Conservation (phyloP, 2,113 vertebrate species). For the Casuarius casuarius region DNA sequence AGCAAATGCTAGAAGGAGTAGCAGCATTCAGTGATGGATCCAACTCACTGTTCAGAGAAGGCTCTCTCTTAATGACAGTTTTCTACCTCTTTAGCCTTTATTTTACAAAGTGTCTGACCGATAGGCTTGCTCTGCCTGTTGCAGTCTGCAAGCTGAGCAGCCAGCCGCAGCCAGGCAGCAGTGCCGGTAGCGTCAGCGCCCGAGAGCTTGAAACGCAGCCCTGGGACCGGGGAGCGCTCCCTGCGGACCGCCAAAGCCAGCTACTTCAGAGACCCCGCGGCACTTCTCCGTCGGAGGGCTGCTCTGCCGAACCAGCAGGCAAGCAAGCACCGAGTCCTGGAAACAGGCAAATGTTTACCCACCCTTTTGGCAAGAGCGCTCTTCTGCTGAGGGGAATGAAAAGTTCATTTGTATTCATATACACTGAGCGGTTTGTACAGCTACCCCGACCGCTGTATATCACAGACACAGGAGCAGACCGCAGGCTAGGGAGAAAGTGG, state of each 20-base stretch:
- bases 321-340: background rate
- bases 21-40: background rate
- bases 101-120: background rate
- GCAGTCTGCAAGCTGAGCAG: background rate
- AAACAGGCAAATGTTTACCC: background rate
- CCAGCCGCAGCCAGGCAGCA: background rate
- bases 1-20: conserved; percentile 1
- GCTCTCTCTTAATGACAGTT: background rate
- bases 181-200: background rate
- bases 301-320: background rate
- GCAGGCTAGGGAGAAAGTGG: background rate
- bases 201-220: background rate
- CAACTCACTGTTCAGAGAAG: background rate
- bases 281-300: background rate
- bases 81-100: background rate
- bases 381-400: background rate
- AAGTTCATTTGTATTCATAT: background rate
- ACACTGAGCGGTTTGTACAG: background rate
- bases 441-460: background rate
- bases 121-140: background rate
- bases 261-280: background rate
- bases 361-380: background rate
- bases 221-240: background rate
- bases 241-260: background rate
- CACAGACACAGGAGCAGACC: background rate